Percentiles rank a stretch among this genome's conserved stretches.
Conservation (phyloP, 2,797 vertebrate genomes). For the Neosilurus hyrtlii region DNA sequence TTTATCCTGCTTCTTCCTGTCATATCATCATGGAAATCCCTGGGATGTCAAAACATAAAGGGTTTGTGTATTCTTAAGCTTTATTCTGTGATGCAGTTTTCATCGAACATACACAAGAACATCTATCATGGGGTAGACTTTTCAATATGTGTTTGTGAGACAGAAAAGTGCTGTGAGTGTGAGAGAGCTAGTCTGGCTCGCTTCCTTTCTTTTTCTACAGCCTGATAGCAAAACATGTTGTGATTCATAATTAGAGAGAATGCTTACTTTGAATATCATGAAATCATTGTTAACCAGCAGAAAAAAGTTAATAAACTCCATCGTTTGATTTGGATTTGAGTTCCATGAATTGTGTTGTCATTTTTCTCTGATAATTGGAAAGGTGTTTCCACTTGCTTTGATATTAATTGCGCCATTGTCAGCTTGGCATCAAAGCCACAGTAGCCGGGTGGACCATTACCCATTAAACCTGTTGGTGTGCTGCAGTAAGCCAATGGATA, state of each 20-base stretch:
- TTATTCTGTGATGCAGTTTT: slow-evolving; percentile 36
- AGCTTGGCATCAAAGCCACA: slow-evolving; percentile 43
- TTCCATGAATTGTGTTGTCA: slow-evolving; percentile 19
- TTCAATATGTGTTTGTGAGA: neutral
- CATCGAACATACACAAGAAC: slow-evolving; percentile 5
- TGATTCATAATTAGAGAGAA: slow-evolving; percentile 35
- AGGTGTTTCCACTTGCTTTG: slow-evolving; percentile 52
- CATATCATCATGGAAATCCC: slow-evolving; percentile 38
- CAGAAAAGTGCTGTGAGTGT: neutral
- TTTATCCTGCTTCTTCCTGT: slow-evolving; percentile 17
- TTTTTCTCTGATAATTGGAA: slow-evolving; percentile 41
- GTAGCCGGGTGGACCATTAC: slow-evolving; percentile 51
- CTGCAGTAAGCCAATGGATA: slow-evolving; percentile 63
- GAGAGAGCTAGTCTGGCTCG: slow-evolving; percentile 22
- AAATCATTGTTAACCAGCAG: slow-evolving; percentile 19
- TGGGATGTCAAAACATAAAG: slow-evolving; percentile 25
- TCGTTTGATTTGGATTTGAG: slow-evolving; percentile 23
- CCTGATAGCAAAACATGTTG: slow-evolving; percentile 16
- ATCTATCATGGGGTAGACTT: slow-evolving; percentile 11
- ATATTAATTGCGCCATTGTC: slow-evolving; percentile 45
- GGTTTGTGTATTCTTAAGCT: slow-evolving; percentile 33
- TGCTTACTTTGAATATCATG: slow-evolving; percentile 18
- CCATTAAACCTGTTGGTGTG: slow-evolving; percentile 52
- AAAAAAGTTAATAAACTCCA: slow-evolving; percentile 12
- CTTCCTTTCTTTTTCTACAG: slow-evolving; percentile 41